Conservation (phyloP, 2,113 vertebrate species). For the Nerophis lumbriciformis region DNA sequence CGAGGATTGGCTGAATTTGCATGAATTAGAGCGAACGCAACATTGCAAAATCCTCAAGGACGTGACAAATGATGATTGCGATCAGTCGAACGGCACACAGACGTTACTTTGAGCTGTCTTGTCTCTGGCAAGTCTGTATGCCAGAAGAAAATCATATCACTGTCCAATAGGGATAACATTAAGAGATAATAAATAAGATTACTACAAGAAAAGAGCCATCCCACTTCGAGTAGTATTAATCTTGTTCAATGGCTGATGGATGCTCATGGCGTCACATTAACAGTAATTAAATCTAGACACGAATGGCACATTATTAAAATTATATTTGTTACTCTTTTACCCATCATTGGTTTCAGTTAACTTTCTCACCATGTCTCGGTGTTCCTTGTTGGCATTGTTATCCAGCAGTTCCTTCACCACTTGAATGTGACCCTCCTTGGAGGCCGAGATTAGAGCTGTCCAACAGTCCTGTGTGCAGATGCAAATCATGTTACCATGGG, state of each 20-base stretch:
- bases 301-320: not conserved
- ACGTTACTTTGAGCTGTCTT: not conserved
- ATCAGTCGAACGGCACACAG: not conserved
- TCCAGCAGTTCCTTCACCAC: constrained; percentile 85
- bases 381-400: constrained; percentile 84
- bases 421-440: constrained; percentile 89
- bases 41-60: too few species aligned
- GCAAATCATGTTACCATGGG: constrained; percentile 26
- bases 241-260: constrained; percentile 39
- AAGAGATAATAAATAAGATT: constrained; percentile 51
- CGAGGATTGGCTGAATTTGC: too few species aligned
- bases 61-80: not conserved
- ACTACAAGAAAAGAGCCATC: constrained; percentile 32
- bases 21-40: too few species aligned
- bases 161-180: constrained; percentile 21
- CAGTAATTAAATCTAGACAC: constrained; percentile 2
- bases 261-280: constrained; percentile 18
- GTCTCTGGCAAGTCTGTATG: constrained; percentile 11
- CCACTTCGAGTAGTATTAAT: constrained; percentile 7
- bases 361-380: constrained; percentile 87
- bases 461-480: constrained; percentile 84
- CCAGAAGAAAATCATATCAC: constrained; percentile 25
- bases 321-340: not conserved
- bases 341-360: not conserved
- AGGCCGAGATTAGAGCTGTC: constrained; percentile 93